Base-by-base conservation (phyloP, 2,113 vertebrate genomes). In the Ophiodon elongatus region DNA sequence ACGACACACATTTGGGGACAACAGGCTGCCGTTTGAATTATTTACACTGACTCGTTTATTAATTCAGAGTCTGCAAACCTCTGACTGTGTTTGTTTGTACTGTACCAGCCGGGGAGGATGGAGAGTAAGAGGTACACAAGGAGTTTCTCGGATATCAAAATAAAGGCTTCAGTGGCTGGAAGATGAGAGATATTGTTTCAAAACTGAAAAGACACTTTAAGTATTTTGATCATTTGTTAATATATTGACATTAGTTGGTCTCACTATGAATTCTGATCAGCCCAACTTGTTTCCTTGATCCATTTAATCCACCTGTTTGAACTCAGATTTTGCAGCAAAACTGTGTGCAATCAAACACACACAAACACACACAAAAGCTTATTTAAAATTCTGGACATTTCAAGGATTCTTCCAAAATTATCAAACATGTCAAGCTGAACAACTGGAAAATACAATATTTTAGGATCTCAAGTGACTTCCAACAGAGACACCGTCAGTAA, bases 11-110 rank as follows among this genome's bases (percentile, higher is more conserved):
- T 13, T 17, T 6, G 11, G 31, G 17, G 43, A 68, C 80, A 83
- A 83, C 82, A 86, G 76, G 73, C 79, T 65, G 77, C 70, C 33
- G 43, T n/a, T 35, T 88, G 4, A 84, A 76, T 93, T 29, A 87
- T 86, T 82, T 0, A 85, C 50, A 1, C 35, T 0, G 5, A 19
- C 25, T 37, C 4, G 13, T 78, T 85, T 75, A 73, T 81, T 67
- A 69, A 60, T 80, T 78, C 43, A 72, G 25, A 63, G 4, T 41
- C 64, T 56, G 14, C 7, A 37, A n/a, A 52, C 11, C 21, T 13
- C 29, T 27, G 31, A 33, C 45, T 65, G 57, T 15, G 29, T 52
- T 31, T 73, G 63, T 64, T 66, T 33, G 6, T 39, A 39, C 23
- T 37, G 8, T 6, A 56, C 6, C 19, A 23, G 35, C 1, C 6